Base-by-base conservation (phyloP, 2,113 vertebrate species). In the Hippocampus barbouri region DNA sequence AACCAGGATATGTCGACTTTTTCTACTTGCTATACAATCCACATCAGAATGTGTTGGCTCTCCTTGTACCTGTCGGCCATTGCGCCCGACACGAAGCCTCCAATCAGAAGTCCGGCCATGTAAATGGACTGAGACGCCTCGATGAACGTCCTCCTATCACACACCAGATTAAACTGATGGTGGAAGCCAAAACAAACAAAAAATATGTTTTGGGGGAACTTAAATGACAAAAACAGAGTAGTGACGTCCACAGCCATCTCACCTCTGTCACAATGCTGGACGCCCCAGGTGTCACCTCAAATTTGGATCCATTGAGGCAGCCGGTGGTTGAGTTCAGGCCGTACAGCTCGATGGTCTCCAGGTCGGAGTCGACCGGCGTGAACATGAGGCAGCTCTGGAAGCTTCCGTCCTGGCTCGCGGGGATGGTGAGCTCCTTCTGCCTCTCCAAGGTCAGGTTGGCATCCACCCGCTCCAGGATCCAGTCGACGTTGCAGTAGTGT, bases 81-180 rank as follows among this genome's bases (percentile, higher is more conserved):
- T 0, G 89, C 87, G 8, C 96, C 93, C 21, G 95, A 92, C 64
- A 94, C 73, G 15, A 95, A n/a, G 0, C 93, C 80, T 70, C 96
- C 96, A 0, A 90, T 7, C 1, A 98, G 83, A 21, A 98, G 89
- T 0, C 96, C 96, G 0, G 81, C 14, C 95, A 96, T 97, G 91
- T 89, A 95, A 78, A 96, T 30, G 0, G 94, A 93, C 83, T 96
- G 95, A 0, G 94, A 93, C 12, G 92, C 90, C 69, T 95, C 90
- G 0, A 86, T 91, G 30, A 94, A 75, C 56, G 86, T 23, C 70
- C 87, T 91, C 49, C 73, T 90, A 10, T 93, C 91, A 64, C 95
- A 98, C 9, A 95, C 95, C 68, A 98, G 89, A 87, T 94, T 75
- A 74, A 97, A 97, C 95, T 96, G 83, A 38, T 38, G 6, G 34